Evolutionary conservation across 2,888 invertebrate genomes (phyloP).

Genomic region (Agapostemon virescens): DNA sequence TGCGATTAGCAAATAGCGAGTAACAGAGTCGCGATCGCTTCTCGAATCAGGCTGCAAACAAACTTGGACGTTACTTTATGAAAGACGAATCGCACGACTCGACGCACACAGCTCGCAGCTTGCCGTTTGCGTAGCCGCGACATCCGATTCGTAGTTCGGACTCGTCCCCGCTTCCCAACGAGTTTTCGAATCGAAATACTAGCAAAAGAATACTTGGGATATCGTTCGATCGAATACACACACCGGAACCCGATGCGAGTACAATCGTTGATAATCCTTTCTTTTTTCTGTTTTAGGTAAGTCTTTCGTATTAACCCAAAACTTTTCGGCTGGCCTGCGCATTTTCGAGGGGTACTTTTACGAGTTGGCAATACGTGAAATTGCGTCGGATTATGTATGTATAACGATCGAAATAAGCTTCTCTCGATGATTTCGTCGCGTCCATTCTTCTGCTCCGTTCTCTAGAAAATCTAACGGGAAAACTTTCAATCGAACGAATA

Average conservation of each 20-base stretch:
- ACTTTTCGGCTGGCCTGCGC: not conserved
- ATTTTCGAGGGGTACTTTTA: not conserved
- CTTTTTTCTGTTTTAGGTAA: conserved; percentile 9
- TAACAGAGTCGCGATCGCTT: no score
- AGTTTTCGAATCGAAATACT: not conserved
- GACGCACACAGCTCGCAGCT: not conserved
- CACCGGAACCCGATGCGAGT: not conserved
- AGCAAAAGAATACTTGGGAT: not conserved
- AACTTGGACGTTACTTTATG: not conserved
- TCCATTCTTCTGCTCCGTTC: not conserved
- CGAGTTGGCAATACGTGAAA: not conserved
- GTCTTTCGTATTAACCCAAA: not conserved
- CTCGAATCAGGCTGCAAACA: not conserved
- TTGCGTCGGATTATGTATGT: not conserved
- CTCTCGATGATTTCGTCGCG: not conserved
- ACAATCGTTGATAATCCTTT: not conserved
- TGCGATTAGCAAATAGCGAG: no score
- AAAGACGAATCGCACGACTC: not conserved
- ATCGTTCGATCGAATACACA: not conserved
- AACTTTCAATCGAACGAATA: no score
- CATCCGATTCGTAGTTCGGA: not conserved
- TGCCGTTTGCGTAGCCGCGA: no score
- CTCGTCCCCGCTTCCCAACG: not conserved
- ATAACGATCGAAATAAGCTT: not conserved
- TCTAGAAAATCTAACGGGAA: not conserved